Evolutionary conservation across 1,140 invertebrate species (phyloP).

Genomic region (Alviniconcha marisindica): DNA sequence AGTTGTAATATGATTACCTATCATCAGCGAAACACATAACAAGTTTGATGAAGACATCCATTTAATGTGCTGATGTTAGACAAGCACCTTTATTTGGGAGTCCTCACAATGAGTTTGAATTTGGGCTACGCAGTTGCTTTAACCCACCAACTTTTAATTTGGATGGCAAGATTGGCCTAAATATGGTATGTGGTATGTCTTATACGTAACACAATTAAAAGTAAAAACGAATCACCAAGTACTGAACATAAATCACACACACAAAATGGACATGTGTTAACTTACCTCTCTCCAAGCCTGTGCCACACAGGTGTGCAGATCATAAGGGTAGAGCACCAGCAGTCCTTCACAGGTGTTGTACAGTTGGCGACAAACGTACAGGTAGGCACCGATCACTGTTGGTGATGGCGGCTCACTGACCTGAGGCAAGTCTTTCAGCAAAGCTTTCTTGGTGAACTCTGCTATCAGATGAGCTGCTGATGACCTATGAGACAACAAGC

Average conservation of each 20-base stretch:
- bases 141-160: too few relatives aligned
- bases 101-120: too few relatives aligned
- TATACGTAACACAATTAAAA: too few relatives aligned
- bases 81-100: too few relatives aligned
- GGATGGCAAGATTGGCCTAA: too few relatives aligned
- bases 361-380: constrained; percentile 74
- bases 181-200: too few relatives aligned
- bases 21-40: too few relatives aligned
- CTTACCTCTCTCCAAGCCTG: constrained; percentile 69
- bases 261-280: neutral
- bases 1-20: too few relatives aligned
- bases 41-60: too few relatives aligned
- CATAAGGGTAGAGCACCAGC: constrained; percentile 69
- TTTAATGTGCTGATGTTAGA: too few relatives aligned
- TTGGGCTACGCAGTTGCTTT: too few relatives aligned
- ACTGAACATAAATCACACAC: neutral
- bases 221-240: too few relatives aligned
- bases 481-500: constrained; percentile 56
- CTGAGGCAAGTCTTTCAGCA: constrained; percentile 61
- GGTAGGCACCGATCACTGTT: constrained; percentile 69
- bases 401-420: constrained; percentile 57
- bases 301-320: constrained; percentile 68
- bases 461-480: constrained; percentile 72
- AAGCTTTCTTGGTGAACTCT: constrained; percentile 71
- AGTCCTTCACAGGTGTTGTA: constrained; percentile 75